Base-by-base conservation (phyloP, 2,888 invertebrate genomes). In the Synergus laeviventris region DNA sequence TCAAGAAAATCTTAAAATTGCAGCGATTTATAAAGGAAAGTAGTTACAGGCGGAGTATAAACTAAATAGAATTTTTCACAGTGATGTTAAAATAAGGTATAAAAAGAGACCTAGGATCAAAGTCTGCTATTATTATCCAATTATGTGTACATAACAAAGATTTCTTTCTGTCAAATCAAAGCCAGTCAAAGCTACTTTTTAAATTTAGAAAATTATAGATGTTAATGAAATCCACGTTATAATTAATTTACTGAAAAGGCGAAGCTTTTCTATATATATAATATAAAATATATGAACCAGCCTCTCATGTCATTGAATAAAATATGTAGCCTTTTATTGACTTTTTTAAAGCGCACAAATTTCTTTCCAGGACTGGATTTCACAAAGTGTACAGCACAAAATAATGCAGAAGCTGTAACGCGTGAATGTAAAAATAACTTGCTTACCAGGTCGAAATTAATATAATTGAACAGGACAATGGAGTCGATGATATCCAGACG, bases 381-480 rank as follows among this genome's bases (percentile, higher is more conserved):
- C 4, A 7, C 16, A 11, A 45, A 39, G 8, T 1, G 9, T 66
- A 9, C 16, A 24, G 7, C 9, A 9, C 0, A 11, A 45, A 24
- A 5, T 39, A 18, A 42, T 2, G 16, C 2, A 31, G 8, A 36
- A 16, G 12, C 21, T 45, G 39, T n/a, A 18, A 8, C 39, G 14
- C 16, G 24, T 14, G 42, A 24, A 31, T 9, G 39, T 66, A 78
- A 80, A 81, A 79, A 79, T 79, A 81, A 73, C 78, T 66, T 66
- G 45, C 66, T 77, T 74, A 74, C 60, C 70, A 49, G 75, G 64
- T 78, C 78, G 74, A 81, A 80, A 75, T 84, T 79, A 78, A 73
- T 59, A 59, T 49, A 75, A 73, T 77, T 78, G 77, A 73, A 80
- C 59, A 49, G 39, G 74, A 76, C 66, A 78, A 80, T 77, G 78